Evolutionary conservation across 2,797 vertebrate species (phyloP), one percentile per base, ranked within the genome.

Genomic region (Pelobates cultripes): DNA sequence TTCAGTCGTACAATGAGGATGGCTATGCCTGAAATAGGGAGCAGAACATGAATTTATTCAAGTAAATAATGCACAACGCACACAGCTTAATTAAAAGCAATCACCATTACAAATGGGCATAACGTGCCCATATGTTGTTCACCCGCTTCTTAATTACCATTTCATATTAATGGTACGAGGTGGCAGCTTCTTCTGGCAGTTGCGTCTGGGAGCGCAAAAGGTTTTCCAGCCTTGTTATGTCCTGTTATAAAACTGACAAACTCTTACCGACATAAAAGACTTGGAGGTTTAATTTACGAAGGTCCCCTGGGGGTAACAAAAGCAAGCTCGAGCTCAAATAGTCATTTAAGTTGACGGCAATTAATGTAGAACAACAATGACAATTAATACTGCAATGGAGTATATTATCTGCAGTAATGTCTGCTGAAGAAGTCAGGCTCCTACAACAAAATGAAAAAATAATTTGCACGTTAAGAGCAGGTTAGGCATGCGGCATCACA

Each of bases 41-140:
- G 7, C 61, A 14, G 3, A 40, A 64, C 3, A n/a, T 40, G 1
- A 64, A 64, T 45, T 44, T 70, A 70, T 44, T 45, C 68, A n/a
- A 45, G 68, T 44, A 70, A 44, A 70, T 45, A n/a, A 70, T 70
- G 13, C 45, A 41, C 66, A 43, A 43, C 13, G 66, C 40, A 43
- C 66, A 70, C 42, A 70, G 43, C 43, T 70, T 70, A 44, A 44
- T 70, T 70, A 45, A 70, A 70, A 44, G 15, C 42, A 70, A 70
- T 44, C 15, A n/a, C 43, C 68, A 70, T 70, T 70, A 47, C 68
- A 70, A 44, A 70, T 70, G 15, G 43, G 68, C 42, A 70, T 70
- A 70, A 70, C 43, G 45, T 70, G 43, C 42, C 66, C 68, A 70
- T 70, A 70, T 70, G 68, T 17, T 70, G 68, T 45, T 70, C 13